Base-by-base conservation (phyloP, 1,140 invertebrate species). In the Anoplolepis gracilipes region DNA sequence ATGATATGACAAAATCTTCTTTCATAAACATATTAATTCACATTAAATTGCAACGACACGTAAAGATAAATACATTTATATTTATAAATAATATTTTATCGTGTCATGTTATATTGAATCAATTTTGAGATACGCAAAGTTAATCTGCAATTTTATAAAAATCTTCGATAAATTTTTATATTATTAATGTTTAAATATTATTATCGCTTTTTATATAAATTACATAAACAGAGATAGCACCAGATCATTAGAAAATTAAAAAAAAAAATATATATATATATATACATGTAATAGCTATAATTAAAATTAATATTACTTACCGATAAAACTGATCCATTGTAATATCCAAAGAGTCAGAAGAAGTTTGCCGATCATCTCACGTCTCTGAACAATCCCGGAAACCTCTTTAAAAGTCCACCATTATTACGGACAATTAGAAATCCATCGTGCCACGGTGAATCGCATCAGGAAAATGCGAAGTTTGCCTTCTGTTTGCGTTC, bases 341-440 rank as follows among this genome's bases (percentile, higher is more conserved):
- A 94, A 87, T 90, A 94, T 93, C 91, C 92, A 95, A 87, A 94
- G 87, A 79, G 90, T 86, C 61, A 93, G 86, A 16, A 93, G 57
- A 79, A 93, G 69, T 92, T 94, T 94, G 91, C 90, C 92, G 78
- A 93, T 92, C 94, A 95, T 95, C 92, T 92, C 94, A 94, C 88
- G 89, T 87, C 81, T 85, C 77, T 90, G 70, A 42, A 86, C 85
- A 85, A 87, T 87, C 87, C 78, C 85, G 67, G 36, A 70, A 72
- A 84, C 84, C 36, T 91, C 76, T 87, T 61, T 88, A 93, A 90
- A 91, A 88, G 67, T 92, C 87, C 90, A 92, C 90, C 79, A 86
- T 85, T 67, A 59, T 70, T 36, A 22, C n/a, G 33, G 36, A 36
- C 69, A 46, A 19, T 61, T 73, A 39, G 53, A 82, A 67, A 81